Evolutionary conservation across 53 echinoderm and acorn worm species (phyloP).

Genomic region (Apostichopus leukothele): DNA sequence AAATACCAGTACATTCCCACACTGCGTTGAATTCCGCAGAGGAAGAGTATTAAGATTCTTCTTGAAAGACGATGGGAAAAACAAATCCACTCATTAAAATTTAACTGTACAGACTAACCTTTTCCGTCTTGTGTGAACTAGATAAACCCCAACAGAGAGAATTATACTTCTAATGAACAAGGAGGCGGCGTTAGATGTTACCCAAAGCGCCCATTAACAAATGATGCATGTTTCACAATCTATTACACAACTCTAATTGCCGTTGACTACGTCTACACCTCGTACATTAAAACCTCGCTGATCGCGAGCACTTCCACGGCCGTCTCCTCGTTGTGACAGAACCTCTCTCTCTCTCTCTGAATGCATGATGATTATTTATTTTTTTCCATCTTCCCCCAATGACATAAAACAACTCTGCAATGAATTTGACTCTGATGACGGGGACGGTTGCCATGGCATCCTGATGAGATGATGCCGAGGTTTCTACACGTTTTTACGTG

Average conservation of each 20-base stretch:
- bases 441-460: conserved; percentile 31
- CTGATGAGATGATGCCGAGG: conserved; percentile 29
- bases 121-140: neutral
- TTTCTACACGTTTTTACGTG: conserved; percentile 4
- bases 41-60: no score
- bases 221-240: conserved; percentile 10
- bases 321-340: neutral
- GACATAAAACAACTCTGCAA: conserved; percentile 32
- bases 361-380: conserved; percentile 4
- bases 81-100: neutral
- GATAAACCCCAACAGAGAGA: neutral
- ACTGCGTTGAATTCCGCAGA: no score
- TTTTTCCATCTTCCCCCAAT: neutral
- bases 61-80: neutral
- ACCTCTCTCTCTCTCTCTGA: conserved; percentile 5
- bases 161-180: neutral
- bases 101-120: neutral
- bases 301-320: neutral
- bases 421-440: conserved; percentile 38
- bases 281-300: neutral
- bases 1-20: no score
- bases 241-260: conserved; percentile 2
- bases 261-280: neutral
- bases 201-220: conserved; percentile 12
- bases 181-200: neutral